Base-by-base conservation (phyloP, 64 coral and sea anemone genomes). In the Montipora cactus region DNA sequence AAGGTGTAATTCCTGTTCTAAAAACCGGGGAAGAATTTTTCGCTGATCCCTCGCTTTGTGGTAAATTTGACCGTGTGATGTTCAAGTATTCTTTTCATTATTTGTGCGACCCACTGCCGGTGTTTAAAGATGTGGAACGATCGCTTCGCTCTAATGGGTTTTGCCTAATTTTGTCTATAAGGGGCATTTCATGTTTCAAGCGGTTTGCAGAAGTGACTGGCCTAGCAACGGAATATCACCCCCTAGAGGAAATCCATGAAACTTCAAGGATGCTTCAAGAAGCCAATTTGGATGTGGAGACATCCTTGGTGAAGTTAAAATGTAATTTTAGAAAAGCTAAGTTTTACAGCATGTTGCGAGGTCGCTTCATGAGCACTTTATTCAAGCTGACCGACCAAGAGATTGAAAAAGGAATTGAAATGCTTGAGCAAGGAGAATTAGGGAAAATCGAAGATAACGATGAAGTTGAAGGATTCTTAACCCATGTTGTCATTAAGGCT, bases 371-470 rank as follows among this genome's bases (percentile, higher is more conserved):
- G 19, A 81, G 79, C 21, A 59, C 7, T 11, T 16, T 81, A 21
- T 23, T 55, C 52, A 49, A 25, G 15, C 16, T 81, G 4, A 58
- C 4, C 16, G 79, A 81, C 4, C 6, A 81, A 10, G 49, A 81
- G 12, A 81, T 81, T 58, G 79, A 58, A 81, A 51, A 59, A 25
- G 79, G 79, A 81, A 81, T 81, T 58, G 21, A 58, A 11, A 21
- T 57, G 12, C 52, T 81, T 19, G 79, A 81, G 50, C 67, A 70
- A 70, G 67, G 67, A 70, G 15, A 19, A 70, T 70, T 70, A 18
- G 12, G 13, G 67, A 5, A 1, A 70, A 8, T 70, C 15, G 13
- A 70, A 14, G 67, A 70, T 14, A 20, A 16, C 18, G 13, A 19
- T 14, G 5, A 19, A 70, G 15, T 70, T 57, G 13, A 19, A 70